Evolutionary conservation across 2,888 invertebrate species (phyloP).

Genomic region (Priocnemis perturbator): DNA sequence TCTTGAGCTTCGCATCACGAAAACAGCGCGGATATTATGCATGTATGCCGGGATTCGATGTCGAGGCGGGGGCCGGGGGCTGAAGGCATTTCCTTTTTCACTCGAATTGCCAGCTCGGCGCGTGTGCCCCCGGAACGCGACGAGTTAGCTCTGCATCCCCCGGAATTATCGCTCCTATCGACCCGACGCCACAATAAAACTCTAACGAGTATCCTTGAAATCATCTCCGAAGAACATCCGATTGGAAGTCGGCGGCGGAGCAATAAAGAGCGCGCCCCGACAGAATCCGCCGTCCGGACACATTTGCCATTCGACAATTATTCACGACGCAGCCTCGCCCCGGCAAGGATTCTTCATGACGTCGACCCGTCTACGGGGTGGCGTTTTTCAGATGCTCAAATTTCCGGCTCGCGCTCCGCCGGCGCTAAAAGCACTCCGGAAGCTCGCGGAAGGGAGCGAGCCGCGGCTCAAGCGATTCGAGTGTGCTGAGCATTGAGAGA

Average conservation of each 20-base stretch:
- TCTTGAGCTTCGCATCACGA: slow-evolving; percentile 46
- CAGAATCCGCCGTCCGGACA: too few relatives aligned
- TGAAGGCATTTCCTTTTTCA: slow-evolving; percentile 30
- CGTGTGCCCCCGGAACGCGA: slow-evolving; percentile 27
- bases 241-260: not conserved
- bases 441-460: slow-evolving; percentile 1
- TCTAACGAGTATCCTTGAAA: slow-evolving; percentile 5
- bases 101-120: slow-evolving; percentile 23
- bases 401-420: slow-evolving; percentile 24
- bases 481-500: slow-evolving; percentile 15
- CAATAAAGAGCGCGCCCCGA: not conserved
- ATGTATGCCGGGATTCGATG: slow-evolving; percentile 52
- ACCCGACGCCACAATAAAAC: not conserved
- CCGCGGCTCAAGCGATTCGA: slow-evolving; percentile 4
- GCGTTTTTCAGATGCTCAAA: slow-evolving; percentile 10
- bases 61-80: slow-evolving; percentile 12
- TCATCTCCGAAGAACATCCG: not conserved
- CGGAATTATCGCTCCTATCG: slow-evolving; percentile 8
- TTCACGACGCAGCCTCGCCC: not conserved
- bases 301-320: too few relatives aligned
- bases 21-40: slow-evolving; percentile 47
- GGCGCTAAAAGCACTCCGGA: slow-evolving; percentile 35
- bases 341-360: not conserved
- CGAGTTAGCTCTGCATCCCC: not conserved
- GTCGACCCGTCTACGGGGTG: slow-evolving; percentile 10